Conservation (phyloP, 2,113 vertebrate species). For the Holacanthus passer region DNA sequence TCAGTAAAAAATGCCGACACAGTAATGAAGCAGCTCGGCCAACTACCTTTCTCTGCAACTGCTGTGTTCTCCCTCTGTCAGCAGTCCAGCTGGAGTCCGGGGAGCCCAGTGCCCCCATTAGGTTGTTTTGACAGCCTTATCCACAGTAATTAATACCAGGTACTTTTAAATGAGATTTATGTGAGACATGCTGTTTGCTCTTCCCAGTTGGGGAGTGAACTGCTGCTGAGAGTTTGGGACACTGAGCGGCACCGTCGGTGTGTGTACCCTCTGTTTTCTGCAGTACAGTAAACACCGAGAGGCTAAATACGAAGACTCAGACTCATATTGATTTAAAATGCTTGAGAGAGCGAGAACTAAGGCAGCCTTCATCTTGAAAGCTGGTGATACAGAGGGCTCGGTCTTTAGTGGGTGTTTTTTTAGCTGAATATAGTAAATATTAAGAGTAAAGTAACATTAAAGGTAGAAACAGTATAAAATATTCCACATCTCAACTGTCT, state of each 20-base stretch:
- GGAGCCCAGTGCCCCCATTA: slow-evolving; percentile 63
- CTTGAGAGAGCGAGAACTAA: slow-evolving; percentile 1
- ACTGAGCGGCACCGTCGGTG: slow-evolving; percentile 4
- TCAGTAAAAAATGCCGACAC: slow-evolving; percentile 7
- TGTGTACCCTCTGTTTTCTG: too few relatives aligned
- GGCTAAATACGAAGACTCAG: slow-evolving; percentile 44
- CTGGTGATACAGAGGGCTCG: neutral
- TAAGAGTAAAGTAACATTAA: neutral
- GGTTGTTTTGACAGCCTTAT: slow-evolving; percentile 75
- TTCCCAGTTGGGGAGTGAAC: slow-evolving; percentile 43
- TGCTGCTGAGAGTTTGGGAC: slow-evolving; percentile 56
- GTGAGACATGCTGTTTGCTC: slow-evolving; percentile 60
- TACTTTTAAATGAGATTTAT: slow-evolving; percentile 74
- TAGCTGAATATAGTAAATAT: slow-evolving; percentile 10
- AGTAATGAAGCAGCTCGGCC: slow-evolving; percentile 46
- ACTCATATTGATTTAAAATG: slow-evolving; percentile 54
- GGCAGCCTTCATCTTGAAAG: slow-evolving; percentile 40
- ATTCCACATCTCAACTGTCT: neutral
- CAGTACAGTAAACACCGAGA: slow-evolving; percentile 44
- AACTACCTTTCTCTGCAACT: slow-evolving; percentile 36
- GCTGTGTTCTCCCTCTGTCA: slow-evolving; percentile 64
- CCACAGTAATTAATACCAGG: slow-evolving; percentile 75
- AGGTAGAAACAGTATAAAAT: neutral
- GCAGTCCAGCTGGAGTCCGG: slow-evolving; percentile 69
- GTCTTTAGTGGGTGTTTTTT: neutral